These are phyloP conservation scores for Acromyrmex charruanus DNA, from an alignment of 1,140 invertebrate genomes.

Conservation along the genomic window DNA sequence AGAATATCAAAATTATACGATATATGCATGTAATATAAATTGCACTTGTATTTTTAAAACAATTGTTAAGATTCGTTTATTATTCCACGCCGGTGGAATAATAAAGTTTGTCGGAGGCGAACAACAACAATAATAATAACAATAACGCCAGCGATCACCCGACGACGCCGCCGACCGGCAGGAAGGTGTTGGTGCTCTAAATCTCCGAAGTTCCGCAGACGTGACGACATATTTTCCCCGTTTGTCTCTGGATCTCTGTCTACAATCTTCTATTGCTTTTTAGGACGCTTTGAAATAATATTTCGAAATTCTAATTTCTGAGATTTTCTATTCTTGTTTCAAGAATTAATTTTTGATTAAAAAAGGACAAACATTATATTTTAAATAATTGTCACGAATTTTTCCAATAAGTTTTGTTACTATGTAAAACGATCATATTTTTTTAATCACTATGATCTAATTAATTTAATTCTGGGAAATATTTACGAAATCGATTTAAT, in stretches of 20 bases:
- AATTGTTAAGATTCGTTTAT: too few relatives aligned
- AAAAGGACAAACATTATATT: background rate
- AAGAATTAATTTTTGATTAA: background rate
- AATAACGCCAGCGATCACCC: constrained; percentile 84
- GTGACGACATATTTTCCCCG: background rate
- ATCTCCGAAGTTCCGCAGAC: constrained; percentile 8
- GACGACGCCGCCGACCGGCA: constrained; percentile 81
- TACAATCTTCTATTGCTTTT: background rate
- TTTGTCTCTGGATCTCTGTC: background rate
- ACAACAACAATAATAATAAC: constrained; percentile 85
- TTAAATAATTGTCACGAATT: background rate
- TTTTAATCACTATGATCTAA: background rate
- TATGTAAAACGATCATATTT: background rate
- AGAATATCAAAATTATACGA: too few relatives aligned
- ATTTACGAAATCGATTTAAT: background rate
- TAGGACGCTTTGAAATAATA: background rate
- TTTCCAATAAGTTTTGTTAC: background rate
- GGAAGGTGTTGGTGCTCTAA: constrained; percentile 85
- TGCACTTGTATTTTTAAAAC: too few relatives aligned
- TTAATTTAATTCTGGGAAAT: constrained; percentile 19
- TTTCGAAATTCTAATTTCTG: background rate
- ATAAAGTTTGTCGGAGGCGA: constrained; percentile 82
- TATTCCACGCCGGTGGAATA: too few relatives aligned
- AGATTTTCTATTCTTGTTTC: background rate
- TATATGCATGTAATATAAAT: too few relatives aligned